A percentile compares a stretch with the other conserved stretches of the same genome.
Conservation (phyloP, 2,113 vertebrate genomes). For the Nannobrachium achirus region DNA sequence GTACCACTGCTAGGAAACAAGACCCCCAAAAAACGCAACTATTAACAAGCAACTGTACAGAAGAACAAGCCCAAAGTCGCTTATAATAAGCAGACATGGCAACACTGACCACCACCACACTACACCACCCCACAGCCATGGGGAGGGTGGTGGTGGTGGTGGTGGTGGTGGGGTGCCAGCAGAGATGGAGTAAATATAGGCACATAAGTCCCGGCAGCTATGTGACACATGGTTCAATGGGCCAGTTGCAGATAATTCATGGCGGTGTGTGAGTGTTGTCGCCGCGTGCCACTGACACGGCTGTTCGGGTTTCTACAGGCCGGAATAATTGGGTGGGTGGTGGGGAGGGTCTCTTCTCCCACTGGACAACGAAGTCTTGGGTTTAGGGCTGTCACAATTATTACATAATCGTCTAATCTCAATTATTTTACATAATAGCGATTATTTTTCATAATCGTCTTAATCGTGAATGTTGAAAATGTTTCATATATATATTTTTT, state of each 20-base stretch:
- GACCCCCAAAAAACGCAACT: too few relatives aligned
- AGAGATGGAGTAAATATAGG: conserved; percentile 80
- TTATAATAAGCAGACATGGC: too few relatives aligned
- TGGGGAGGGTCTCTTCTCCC: neutral
- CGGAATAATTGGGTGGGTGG: conserved; percentile 5
- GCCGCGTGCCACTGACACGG: conserved; percentile 19
- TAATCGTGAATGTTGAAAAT: too few relatives aligned
- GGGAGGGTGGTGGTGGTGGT: neutral
- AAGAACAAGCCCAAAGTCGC: too few relatives aligned
- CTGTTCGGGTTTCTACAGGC: conserved; percentile 57
- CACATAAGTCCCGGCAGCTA: conserved; percentile 62
- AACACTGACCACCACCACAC: conserved; percentile 30
- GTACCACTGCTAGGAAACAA: too few relatives aligned
- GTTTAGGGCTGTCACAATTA: too few relatives aligned
- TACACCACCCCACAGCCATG: conserved; percentile 33
- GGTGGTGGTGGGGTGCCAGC: conserved; percentile 35
- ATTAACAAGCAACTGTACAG: neutral
- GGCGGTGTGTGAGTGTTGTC: conserved; percentile 31
- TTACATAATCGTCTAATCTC: too few relatives aligned
- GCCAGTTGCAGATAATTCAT: conserved; percentile 62
- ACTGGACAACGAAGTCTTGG: neutral
- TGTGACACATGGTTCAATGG: conserved; percentile 65
- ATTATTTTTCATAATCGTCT: too few relatives aligned
- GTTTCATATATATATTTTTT: too few relatives aligned
- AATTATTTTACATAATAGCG: too few relatives aligned